A percentile compares a stretch with the other conserved stretches of the same genome.
Evolutionary conservation across 2,113 vertebrate genomes (phyloP).

Genomic region (Anolis carolinensis): DNA sequence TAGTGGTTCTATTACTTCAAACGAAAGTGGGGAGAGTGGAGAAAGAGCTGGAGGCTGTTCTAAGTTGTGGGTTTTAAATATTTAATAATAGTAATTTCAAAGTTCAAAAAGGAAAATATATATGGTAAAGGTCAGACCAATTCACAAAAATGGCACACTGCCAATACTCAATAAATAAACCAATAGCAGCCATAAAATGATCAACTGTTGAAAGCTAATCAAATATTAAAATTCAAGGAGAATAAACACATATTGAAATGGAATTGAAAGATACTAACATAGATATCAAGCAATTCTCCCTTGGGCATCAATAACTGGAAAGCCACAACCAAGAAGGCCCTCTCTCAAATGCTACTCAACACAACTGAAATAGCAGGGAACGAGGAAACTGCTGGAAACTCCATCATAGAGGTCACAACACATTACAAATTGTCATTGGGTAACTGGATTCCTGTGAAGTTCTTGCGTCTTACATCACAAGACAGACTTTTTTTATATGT

Average conservation of each 20-base stretch:
- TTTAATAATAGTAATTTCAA: neutral
- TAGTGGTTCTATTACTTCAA: fast-evolving
- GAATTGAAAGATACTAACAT: neutral
- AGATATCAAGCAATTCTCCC: neutral
- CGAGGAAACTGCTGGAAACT: neutral
- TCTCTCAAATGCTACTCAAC: neutral
- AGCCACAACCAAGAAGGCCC: neutral
- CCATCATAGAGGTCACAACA: neutral
- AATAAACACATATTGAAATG: neutral
- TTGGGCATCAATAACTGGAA: neutral
- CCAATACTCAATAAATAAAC: neutral
- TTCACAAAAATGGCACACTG: neutral
- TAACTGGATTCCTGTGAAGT: neutral
- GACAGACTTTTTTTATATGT: neutral
- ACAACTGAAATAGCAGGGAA: neutral
- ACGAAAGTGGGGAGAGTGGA: neutral
- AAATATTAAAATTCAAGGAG: no score
- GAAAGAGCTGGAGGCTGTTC: neutral
- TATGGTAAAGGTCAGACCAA: neutral
- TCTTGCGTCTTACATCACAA: neutral
- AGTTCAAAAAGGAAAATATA: neutral
- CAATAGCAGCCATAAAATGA: neutral
- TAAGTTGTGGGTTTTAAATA: neutral
- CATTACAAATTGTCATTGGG: neutral
- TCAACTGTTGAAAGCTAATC: neutral